Evolutionary conservation across 37 sponge, comb jelly and placozoan species (phyloP).

Genomic region (Axinella damicornis): DNA sequence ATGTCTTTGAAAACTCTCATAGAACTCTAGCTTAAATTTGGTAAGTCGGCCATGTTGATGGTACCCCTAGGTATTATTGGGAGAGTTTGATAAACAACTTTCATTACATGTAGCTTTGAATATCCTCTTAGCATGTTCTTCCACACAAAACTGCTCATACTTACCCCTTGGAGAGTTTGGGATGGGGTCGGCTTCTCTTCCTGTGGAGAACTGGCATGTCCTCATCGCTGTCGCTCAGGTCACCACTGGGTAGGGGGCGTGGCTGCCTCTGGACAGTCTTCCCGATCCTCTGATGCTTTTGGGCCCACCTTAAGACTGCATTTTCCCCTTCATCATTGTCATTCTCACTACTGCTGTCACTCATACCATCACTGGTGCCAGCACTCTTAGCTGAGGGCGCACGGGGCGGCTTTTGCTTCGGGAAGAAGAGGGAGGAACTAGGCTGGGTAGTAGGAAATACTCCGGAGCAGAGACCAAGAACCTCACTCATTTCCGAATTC

Average conservation of each 20-base stretch:
- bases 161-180: conserved; percentile 36
- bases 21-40: too few species aligned
- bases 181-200: conserved; percentile 21
- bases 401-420: too few species aligned
- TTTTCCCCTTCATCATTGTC: conserved; percentile 6
- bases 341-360: background rate
- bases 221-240: conserved; percentile 46
- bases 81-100: too few species aligned
- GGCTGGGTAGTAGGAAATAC: conserved; percentile 37
- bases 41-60: too few species aligned
- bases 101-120: too few species aligned
- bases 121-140: too few species aligned
- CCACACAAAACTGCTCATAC: background rate
- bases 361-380: background rate
- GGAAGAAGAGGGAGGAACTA: too few species aligned
- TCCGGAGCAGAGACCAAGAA: conserved; percentile 74
- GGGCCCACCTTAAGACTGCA: conserved; percentile 55
- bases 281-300: conserved; percentile 25
- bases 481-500: conserved; percentile 25
- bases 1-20: too few species aligned
- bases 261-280: too few species aligned
- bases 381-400: background rate
- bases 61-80: too few species aligned
- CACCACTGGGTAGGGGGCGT: too few species aligned
- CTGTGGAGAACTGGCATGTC: conserved; percentile 66